phyloP scores from a whole-genome alignment of 1,140 invertebrate genomes.

The Panulirus ornatus region DNA sequence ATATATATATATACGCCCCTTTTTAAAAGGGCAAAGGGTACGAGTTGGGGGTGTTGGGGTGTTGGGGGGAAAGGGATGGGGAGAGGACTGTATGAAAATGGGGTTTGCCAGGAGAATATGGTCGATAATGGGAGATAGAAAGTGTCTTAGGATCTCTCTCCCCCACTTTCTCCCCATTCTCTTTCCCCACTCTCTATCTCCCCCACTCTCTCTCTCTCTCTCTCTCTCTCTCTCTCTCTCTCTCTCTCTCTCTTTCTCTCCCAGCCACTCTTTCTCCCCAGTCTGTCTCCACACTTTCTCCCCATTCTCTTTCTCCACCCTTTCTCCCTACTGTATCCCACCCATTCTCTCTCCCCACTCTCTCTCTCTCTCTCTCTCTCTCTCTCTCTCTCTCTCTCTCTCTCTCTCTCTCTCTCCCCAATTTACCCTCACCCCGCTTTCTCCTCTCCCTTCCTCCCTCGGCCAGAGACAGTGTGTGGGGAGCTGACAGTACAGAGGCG shows the following conservation, averaged over 20 bases:
- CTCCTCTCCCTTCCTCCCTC: neutral
- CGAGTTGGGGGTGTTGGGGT: no score
- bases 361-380: neutral
- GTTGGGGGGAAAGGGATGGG: no score
- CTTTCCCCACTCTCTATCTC: neutral
- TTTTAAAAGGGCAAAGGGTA: no score
- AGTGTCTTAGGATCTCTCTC: neutral
- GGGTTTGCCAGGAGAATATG: no score
- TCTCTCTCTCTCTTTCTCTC: neutral
- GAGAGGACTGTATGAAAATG: no score
- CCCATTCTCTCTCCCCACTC: neutral
- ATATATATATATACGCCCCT: no score
- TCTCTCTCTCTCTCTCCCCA: neutral
- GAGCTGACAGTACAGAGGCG: no score
- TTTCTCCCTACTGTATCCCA: neutral
- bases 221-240: neutral
- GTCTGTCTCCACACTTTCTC: neutral
- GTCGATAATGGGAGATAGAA: no score
- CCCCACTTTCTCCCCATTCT: neutral
- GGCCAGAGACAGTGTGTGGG: no score
- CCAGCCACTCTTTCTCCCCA: neutral
- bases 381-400: neutral
- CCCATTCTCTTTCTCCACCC: neutral
- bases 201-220: conserved; percentile 8
- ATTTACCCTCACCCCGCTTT: neutral